phyloP scores from a whole-genome alignment of 1,140 invertebrate genomes.

The Papilio dardanus region DNA sequence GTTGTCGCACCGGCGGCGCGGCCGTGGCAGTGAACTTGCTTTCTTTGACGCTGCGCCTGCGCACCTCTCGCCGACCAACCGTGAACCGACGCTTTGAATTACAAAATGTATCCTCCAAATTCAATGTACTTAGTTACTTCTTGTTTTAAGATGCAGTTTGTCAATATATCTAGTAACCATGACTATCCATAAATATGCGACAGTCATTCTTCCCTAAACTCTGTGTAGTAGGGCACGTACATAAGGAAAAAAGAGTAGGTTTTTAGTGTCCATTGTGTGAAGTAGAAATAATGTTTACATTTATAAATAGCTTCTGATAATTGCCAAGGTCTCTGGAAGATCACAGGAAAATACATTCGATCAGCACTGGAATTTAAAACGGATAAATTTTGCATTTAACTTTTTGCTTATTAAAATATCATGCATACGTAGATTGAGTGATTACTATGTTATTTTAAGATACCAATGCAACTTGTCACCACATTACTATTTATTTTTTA shows the following conservation, averaged over 20 bases:
- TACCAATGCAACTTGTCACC: too few relatives aligned
- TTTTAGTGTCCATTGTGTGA: too few relatives aligned
- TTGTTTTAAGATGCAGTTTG: neutral
- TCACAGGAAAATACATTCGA: neutral
- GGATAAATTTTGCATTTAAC: neutral
- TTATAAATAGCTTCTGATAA: slow-evolving; percentile 6
- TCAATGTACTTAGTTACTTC: neutral
- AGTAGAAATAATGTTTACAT: neutral
- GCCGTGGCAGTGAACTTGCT: slow-evolving; percentile 81
- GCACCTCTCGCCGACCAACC: slow-evolving; percentile 55
- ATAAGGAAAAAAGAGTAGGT: too few relatives aligned
- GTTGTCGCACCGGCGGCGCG: slow-evolving; percentile 66
- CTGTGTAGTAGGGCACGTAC: too few relatives aligned
- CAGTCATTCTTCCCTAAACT: too few relatives aligned
- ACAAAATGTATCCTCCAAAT: slow-evolving; percentile 32
- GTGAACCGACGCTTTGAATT: slow-evolving; percentile 56
- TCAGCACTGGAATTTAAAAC: neutral
- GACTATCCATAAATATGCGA: too few relatives aligned
- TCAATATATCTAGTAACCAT: neutral
- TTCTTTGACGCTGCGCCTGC: slow-evolving; percentile 60
- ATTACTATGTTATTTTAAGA: too few relatives aligned
- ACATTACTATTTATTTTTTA: too few relatives aligned
- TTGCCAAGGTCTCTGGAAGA: neutral
- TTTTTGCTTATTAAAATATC: too few relatives aligned
- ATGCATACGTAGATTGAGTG: too few relatives aligned